Evolutionary conservation across 2,797 vertebrate species (phyloP), one percentile per base, ranked within the genome.

Genomic region (Karalla daura): DNA sequence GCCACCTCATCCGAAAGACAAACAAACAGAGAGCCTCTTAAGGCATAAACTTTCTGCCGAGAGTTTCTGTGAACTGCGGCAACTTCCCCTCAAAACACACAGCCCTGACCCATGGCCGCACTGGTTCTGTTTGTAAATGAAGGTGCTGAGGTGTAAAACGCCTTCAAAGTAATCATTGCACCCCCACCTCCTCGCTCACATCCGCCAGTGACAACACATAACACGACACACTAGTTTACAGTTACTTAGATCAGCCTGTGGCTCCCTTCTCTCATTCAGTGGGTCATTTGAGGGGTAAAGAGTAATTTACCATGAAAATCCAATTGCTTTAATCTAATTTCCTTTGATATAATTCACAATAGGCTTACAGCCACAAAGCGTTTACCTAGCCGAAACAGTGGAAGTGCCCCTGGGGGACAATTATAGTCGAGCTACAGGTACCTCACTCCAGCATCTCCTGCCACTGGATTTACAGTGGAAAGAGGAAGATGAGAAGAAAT

Each of bases 281-380:
- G 85, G 89, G 90, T 92, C 86, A 88, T 89, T 83, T 79, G 64
- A 80, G 86, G 88, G 87, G 76, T 86, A 91, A 92, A 88, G 83
- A 86, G 79, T 90, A 88, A 91, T 90, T 91, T 90, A 83, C 76
- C 88, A 88, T 90, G 84, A 90, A 90, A 92, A 90, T 88, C 67
- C 74, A 91, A 76, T 81, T 87, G 84, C 76, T 90, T 87, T 87
- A 84, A 91, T 89, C 81, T 80, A 79, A 88, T 90, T 87, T 80
- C 70, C 80, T 89, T 84, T 90, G 68, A 84, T 89, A 86, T 82
- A 79, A 88, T 88, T 90, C 76, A 87, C 83, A 90, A 87, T 69
- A 82, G 83, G 83, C 63, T 87, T 78, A 86, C 75, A 81, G 81
- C 81, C 73, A 85, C 82, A 83, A 79, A 86, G 78, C 54, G 27